Evolutionary conservation across 92 coral and sea anemone genomes (phyloP).

Genomic region (Metridium senile): DNA sequence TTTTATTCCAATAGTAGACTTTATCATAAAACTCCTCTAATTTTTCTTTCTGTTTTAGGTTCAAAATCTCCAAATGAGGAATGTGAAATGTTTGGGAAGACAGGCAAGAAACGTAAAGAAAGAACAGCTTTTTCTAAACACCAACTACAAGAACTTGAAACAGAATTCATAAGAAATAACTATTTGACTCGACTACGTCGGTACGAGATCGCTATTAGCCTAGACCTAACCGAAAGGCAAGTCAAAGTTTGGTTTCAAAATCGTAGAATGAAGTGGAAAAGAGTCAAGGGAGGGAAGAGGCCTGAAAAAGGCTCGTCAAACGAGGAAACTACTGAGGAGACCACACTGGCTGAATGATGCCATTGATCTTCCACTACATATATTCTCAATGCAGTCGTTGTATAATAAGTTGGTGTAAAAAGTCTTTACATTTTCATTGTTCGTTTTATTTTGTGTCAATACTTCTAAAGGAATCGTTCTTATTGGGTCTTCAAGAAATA

Average conservation of each 20-base stretch:
- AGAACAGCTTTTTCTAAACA: constrained; percentile 90
- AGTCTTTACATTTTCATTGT: neutral
- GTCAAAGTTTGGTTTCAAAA: constrained; percentile 94
- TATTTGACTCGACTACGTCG: constrained; percentile 84
- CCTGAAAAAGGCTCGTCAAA: constrained; percentile 55
- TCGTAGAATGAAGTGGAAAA: constrained; percentile 93
- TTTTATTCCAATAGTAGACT: no score
- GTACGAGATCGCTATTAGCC: constrained; percentile 84
- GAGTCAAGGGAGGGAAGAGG: constrained; percentile 73
- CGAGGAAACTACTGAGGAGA: neutral
- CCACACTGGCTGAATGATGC: neutral
- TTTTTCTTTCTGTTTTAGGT: constrained; percentile 9
- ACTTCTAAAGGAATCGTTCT: no score
- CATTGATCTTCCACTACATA: neutral
- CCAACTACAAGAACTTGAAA: constrained; percentile 86
- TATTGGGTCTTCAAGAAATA: no score
- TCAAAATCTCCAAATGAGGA: constrained; percentile 46
- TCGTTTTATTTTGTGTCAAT: neutral
- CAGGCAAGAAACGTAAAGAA: constrained; percentile 72
- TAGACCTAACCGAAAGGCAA: constrained; percentile 86
- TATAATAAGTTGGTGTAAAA: neutral
- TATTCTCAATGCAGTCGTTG: neutral
- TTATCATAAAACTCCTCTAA: no score
- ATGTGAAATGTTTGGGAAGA: constrained; percentile 23
- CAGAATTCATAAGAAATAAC: constrained; percentile 81